Base-by-base conservation (phyloP, 2,888 invertebrate genomes). In the Cheiracanthium punctorium region DNA sequence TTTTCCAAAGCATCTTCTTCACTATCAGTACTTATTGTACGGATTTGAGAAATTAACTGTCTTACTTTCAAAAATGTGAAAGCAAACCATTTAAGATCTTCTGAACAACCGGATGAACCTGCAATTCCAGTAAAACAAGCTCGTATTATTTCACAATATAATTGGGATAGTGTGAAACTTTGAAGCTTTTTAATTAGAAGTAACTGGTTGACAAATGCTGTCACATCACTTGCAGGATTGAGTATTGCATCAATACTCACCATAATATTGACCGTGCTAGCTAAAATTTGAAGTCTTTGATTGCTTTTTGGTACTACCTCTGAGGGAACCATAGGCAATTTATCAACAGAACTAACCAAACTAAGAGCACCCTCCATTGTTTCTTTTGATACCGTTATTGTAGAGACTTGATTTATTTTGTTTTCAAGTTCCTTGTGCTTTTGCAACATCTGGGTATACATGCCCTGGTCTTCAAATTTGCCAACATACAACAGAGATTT, bases 121-220 rank as follows among this genome's bases (percentile, higher is more conserved):
- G 96, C 95, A 4, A 98, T 92, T n/a, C 96, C 96, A 90, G 98
- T 94, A 85, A 98, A 94, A 90, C 97, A 96, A 0, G 97, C 96
- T 88, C 97, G 93, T 89, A 98, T 95, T 37, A 98, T 93, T 93
- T 98, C 98, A 91, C 96, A 95, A 91, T 96, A 97, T 0, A 98
- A 92, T 89, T 96, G 94, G 0, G 96, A 93, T 89, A 95, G 94
- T n/a, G 95, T 93, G 90, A 96, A 95, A 77, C 95, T 92, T 92
- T 93, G 89, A 0, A 97, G 93, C 89, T 95, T 94, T 91, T 97
- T 95, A 74, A 98, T 93, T 93, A 97, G 95, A 67, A 96, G 92
- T 76, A 98, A 92, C 91, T 97, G 96, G 89, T 95, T 95, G 0
- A 96, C 95, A 89, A 97, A 94, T 71, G 95, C 94, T 73, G 95